These are phyloP conservation scores for Platycheirus rosarum DNA, from an alignment of 2,888 invertebrate genomes.

Conservation along the genomic window DNA sequence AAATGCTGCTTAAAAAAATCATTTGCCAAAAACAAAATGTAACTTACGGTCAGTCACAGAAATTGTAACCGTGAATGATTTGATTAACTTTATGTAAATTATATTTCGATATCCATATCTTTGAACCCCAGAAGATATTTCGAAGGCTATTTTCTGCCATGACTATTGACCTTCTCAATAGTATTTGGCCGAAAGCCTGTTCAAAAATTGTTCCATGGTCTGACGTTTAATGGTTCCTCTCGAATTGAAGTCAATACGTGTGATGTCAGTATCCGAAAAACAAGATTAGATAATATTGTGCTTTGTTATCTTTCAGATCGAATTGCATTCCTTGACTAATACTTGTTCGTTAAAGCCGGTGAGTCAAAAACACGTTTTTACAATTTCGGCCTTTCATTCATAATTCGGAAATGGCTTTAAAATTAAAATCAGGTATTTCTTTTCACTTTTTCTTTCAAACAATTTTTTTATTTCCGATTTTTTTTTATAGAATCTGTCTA, in stretches of 20 bases:
- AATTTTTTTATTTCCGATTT: background rate
- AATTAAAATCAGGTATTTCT: conserved; percentile 20
- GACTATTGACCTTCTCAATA: background rate
- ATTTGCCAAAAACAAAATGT: too few species aligned
- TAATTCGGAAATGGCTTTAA: conserved; percentile 51
- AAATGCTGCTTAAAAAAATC: too few species aligned
- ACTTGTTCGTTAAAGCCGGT: background rate
- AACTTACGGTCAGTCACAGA: background rate
- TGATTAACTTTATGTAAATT: conserved; percentile 20
- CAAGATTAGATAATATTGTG: background rate
- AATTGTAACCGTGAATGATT: conserved; percentile 30
- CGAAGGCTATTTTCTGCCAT: background rate
- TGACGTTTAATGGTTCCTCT: too few species aligned
- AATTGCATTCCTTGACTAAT: background rate
- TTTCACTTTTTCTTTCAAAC: conserved; percentile 4
- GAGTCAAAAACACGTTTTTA: conserved; percentile 6
- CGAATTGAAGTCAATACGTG: too few species aligned
- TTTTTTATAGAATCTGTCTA: conserved; percentile 45
- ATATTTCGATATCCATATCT: too few species aligned
- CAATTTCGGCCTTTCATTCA: conserved; percentile 58
- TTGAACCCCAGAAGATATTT: background rate
- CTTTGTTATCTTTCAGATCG: background rate
- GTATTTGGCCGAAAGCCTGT: background rate
- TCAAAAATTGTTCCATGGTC: background rate
- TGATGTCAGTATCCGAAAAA: background rate